These are phyloP conservation scores for Sarcophaga rosellei DNA, from an alignment of 2,888 invertebrate species.

Conservation along the genomic window DNA sequence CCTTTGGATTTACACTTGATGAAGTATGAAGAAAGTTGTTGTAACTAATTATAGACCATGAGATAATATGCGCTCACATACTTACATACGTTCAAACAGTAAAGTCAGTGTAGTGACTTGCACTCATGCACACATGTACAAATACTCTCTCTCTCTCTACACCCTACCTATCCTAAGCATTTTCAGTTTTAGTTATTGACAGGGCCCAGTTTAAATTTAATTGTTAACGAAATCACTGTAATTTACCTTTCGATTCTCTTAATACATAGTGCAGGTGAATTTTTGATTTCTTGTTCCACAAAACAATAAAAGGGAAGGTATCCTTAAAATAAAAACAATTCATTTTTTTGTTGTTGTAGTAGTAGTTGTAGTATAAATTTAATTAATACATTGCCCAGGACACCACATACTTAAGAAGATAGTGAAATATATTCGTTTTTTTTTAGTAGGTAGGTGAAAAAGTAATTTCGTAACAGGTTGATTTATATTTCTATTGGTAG, in stretches of 20 bases:
- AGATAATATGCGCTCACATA: conserved; percentile 26
- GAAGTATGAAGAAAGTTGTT: neutral
- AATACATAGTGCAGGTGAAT: conserved; percentile 60
- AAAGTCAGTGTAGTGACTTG: neutral
- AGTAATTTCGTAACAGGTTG: neutral
- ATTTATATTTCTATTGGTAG: too few species aligned
- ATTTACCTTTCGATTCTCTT: conserved; percentile 60
- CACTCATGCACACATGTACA: neutral
- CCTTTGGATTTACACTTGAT: conserved; percentile 1
- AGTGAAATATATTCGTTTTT: neutral
- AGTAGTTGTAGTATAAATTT: conserved; percentile 39
- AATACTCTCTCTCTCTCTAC: too few species aligned
- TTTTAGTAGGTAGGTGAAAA: neutral
- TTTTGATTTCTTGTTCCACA: neutral
- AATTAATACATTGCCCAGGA: conserved; percentile 64
- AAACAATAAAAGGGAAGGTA: neutral
- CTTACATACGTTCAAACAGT: neutral
- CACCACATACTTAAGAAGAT: conserved; percentile 38
- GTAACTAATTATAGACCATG: neutral
- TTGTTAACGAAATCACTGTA: conserved; percentile 67
- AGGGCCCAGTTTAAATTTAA: conserved; percentile 66
- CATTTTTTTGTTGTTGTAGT: neutral
- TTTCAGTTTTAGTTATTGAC: conserved; percentile 57
- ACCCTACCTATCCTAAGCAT: neutral
- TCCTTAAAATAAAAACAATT: too few species aligned